Evolutionary conservation across 2,113 vertebrate species (phyloP).

Genomic region (Halichoeres trimaculatus): DNA sequence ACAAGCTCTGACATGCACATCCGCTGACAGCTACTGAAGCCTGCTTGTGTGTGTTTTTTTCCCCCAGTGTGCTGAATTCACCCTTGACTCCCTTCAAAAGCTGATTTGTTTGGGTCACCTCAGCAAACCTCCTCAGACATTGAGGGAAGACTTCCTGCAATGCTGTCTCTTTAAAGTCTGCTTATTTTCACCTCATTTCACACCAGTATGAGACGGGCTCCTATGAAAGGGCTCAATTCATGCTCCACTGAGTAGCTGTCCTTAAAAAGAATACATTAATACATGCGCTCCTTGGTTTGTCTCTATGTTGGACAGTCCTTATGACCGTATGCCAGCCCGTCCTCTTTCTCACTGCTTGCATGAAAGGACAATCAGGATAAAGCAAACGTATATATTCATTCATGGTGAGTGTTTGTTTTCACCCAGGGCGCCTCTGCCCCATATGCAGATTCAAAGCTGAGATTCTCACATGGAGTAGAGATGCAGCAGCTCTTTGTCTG

Average conservation of each 20-base stretch:
- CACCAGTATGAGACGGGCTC: conserved; percentile 73
- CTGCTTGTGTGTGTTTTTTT: conserved; percentile 54
- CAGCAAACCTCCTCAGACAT: conserved; percentile 69
- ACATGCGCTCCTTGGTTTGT: conserved; percentile 57
- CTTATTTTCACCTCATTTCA: conserved; percentile 83
- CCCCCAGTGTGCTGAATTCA: conserved; percentile 65
- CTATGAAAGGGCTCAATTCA: conserved; percentile 77
- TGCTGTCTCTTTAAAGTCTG: conserved; percentile 71
- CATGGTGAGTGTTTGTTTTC: conserved; percentile 74
- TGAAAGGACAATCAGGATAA: conserved; percentile 51
- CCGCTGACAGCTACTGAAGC: conserved; percentile 55
- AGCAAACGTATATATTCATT: conserved; percentile 68
- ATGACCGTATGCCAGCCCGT: conserved; percentile 42
- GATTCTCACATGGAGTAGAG: conserved; percentile 59
- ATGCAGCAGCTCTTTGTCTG: conserved; percentile 71
- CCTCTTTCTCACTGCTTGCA: conserved; percentile 41
- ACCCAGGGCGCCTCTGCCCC: conserved; percentile 53
- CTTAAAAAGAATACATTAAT: conserved; percentile 81
- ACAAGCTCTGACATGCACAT: conserved; percentile 59
- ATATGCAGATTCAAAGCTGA: conserved; percentile 62
- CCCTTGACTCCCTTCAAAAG: conserved; percentile 79
- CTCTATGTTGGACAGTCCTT: conserved; percentile 55
- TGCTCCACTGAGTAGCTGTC: conserved; percentile 65
- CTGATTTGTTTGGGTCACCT: conserved; percentile 82
- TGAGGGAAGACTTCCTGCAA: conserved; percentile 70